Percentiles rank a stretch among this genome's conserved stretches.
Evolutionary conservation across 2,113 vertebrate genomes (phyloP).

Genomic region (Sclerurus mexicanus): DNA sequence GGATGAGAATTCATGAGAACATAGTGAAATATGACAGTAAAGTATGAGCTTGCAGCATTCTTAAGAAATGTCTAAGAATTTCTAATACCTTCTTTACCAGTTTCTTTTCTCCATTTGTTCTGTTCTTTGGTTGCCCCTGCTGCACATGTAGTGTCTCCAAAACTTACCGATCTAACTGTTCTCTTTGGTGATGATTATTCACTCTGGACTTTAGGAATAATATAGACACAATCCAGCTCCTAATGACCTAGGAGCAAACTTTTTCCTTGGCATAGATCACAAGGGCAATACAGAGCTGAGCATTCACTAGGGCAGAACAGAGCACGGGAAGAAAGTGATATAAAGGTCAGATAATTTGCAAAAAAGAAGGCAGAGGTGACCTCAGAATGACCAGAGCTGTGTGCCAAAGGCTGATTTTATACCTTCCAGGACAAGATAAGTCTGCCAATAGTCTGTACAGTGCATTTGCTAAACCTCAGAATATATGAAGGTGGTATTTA

Average conservation of each 20-base stretch:
- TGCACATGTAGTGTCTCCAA: not conserved
- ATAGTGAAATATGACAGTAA: not conserved
- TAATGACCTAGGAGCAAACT: fast-evolving
- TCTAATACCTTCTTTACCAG: fast-evolving
- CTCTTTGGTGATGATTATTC: not conserved
- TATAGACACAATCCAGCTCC: not conserved
- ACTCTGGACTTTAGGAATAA: not conserved
- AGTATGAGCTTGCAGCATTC: not conserved
- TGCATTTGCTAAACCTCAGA: not conserved
- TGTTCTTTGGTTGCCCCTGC: not conserved
- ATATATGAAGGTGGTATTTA: not conserved
- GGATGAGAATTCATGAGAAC: not conserved
- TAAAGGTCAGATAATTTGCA: not conserved
- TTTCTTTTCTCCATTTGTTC: not conserved
- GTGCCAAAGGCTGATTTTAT: not conserved
- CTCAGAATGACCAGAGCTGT: not conserved
- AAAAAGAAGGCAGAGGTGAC: not conserved
- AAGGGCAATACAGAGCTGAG: not conserved
- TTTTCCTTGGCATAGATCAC: not conserved
- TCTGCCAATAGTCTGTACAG: not conserved
- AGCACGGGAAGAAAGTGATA: not conserved
- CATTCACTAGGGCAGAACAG: not conserved
- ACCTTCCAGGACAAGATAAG: not conserved
- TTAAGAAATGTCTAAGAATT: not conserved
- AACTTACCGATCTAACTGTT: not conserved